Base-by-base conservation (phyloP, 2,113 vertebrate species). In the Podocnemis expansa region DNA sequence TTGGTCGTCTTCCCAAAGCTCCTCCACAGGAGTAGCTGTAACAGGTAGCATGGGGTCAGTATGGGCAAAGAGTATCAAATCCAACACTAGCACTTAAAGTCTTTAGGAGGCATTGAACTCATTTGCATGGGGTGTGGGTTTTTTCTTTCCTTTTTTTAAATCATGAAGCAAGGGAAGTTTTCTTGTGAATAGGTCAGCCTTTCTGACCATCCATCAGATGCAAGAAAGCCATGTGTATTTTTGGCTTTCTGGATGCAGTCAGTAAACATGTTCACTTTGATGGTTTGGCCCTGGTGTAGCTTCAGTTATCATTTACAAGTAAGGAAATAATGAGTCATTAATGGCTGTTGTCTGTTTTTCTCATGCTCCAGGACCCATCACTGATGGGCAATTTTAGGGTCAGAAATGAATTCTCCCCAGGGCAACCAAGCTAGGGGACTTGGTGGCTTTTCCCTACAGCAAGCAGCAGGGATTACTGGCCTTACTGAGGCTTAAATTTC, bases 141-240 rank as follows among this genome's bases (percentile, higher is more conserved):
- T 41, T n/a, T 56, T 70, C 67, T 84, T 75, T 76, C 25, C 1
- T 16, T 5, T 80, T 63, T 2, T 29, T 5, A 5, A 0, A 21
- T 29, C 25, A 58, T 58, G 25, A 10, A 29, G 29, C 12, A 52
- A 80, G 5, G 87, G 70, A 0, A 13, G n/a, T 1, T 38, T 17
- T 14, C 76, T 38, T 14, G 43, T 63, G 45, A 25, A 58, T 63
- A 45, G 75, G 84, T 84, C 73, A 0, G 1, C 2, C 43, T 56
- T 78, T 8, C 78, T 80, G 56, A 60, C 21, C 5, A 14, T 29
- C 8, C 34, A 11, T 67, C 4, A 8, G 31, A 19, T 81, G 14
- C 0, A 10, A 82, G 78, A 92, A 87, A 13, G 6, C 0, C 41
- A 19, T 1, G 0, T 5, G 45, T 9, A 2, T 73, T 24, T 84